Evolutionary conservation across 2,797 vertebrate genomes (phyloP).

Genomic region (Pelobates cultripes): DNA sequence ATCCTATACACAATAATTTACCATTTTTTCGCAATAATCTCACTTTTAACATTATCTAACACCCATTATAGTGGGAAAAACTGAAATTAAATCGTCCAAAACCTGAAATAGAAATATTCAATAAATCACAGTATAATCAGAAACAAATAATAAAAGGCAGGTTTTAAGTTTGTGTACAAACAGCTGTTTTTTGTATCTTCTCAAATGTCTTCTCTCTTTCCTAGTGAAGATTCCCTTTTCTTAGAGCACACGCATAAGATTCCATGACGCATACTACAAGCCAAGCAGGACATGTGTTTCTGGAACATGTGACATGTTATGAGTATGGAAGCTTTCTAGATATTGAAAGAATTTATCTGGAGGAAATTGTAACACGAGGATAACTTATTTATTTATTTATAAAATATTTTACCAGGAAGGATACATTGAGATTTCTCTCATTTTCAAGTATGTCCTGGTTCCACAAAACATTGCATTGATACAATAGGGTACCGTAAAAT

Average conservation of each 20-base stretch:
- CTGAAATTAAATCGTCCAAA: no score
- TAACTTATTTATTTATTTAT: background rate
- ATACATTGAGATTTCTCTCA: no score
- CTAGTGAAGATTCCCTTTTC: background rate
- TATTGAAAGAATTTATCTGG: background rate
- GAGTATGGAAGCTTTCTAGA: background rate
- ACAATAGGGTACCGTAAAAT: no score
- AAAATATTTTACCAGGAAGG: background rate
- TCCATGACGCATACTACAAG: background rate
- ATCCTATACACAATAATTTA: no score
- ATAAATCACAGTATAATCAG: no score
- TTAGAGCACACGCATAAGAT: background rate
- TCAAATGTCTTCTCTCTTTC: background rate
- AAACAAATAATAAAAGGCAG: no score
- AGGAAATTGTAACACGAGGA: background rate
- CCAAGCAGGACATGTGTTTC: background rate
- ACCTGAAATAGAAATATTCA: no score
- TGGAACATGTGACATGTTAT: background rate
- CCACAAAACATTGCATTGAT: no score
- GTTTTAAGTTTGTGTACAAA: background rate
- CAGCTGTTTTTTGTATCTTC: background rate
- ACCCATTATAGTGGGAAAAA: no score
- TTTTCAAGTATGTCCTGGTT: no score
- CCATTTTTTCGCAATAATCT: no score
- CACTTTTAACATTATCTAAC: no score